Conservation (phyloP, 2,797 vertebrate species). For the Xerus rutilus region DNA sequence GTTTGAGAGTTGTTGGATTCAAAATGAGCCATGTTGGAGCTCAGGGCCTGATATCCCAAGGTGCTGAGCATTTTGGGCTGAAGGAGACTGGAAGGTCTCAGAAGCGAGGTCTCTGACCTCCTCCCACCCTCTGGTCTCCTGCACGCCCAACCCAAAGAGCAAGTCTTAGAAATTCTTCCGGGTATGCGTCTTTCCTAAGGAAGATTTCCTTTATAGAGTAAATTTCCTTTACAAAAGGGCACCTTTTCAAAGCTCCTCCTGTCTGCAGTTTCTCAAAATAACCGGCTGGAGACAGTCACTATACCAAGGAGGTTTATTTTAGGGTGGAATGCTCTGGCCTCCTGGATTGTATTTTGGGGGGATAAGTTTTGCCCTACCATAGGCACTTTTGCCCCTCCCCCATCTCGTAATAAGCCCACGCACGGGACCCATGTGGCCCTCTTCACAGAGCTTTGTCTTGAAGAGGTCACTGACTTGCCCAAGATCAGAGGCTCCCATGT, state of each 20-base stretch:
- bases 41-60: not conserved
- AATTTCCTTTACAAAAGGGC: slow-evolving; percentile 3
- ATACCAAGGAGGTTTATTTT: not conserved
- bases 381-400: not conserved
- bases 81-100: not conserved
- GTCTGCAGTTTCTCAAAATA: slow-evolving; percentile 57
- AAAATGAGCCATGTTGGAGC: not conserved
- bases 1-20: not conserved
- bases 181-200: not conserved
- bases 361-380: not conserved
- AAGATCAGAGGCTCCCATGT: not conserved
- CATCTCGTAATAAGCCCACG: not conserved
- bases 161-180: not conserved
- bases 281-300: not conserved
- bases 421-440: not conserved
- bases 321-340: not conserved
- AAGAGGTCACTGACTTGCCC: not conserved
- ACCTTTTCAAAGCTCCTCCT: not conserved
- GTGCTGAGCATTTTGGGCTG: not conserved
- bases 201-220: not conserved
- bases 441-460: not conserved
- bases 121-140: not conserved
- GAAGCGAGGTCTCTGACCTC: not conserved
- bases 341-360: not conserved
- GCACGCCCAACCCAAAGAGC: not conserved